Evolutionary conservation across 2,113 vertebrate genomes (phyloP), one percentile per base, ranked within the genome.

Genomic region (Oncorhynchus keta): DNA sequence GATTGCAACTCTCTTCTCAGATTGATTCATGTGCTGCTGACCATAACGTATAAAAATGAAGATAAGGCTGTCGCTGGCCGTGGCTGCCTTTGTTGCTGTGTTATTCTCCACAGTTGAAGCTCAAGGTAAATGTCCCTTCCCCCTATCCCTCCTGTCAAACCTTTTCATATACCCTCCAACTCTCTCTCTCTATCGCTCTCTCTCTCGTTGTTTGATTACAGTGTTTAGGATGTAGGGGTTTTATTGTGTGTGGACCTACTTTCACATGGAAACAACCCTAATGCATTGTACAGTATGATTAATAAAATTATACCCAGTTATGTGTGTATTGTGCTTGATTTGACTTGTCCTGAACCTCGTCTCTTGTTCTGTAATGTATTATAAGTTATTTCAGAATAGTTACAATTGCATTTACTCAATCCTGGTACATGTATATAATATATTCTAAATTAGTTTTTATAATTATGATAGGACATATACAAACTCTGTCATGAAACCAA

Each of bases 21-120:
- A 94, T 92, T 91, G 88, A 94, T 97, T 95, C 92, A 97, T 97
- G 97, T 74, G 89, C 94, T 45, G 39, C 39, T 97, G 95, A 98
- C 89, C 80, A 76, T 35, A 72, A 89, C 88, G 87, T 71, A 79
- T 86, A 90, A 95, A 90, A 86, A 99, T 99, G 98, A 95, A 95
- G 95, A 95, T 90, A 86, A 92, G 95, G 90, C 94, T 98, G 87
- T 94, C 86, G 76, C 85, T 94, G 83, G 95, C 93, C 89, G 79
- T 89, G 9, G 94, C 94, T 89, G 95, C 94, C 87, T 89, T 98
- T 70, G 91, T 95, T 62, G 94, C 93, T 89, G 93, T 94, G 80
- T 89, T 98, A 77, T 85, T 98, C 81, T 93, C 93, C 84, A 93
- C 94, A 79, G 92, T 93, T 81, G 94, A 97, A 87, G 98, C 97